These are phyloP conservation scores for Lerema accius DNA, from an alignment of 1,140 invertebrate genomes.

Conservation along the genomic window DNA sequence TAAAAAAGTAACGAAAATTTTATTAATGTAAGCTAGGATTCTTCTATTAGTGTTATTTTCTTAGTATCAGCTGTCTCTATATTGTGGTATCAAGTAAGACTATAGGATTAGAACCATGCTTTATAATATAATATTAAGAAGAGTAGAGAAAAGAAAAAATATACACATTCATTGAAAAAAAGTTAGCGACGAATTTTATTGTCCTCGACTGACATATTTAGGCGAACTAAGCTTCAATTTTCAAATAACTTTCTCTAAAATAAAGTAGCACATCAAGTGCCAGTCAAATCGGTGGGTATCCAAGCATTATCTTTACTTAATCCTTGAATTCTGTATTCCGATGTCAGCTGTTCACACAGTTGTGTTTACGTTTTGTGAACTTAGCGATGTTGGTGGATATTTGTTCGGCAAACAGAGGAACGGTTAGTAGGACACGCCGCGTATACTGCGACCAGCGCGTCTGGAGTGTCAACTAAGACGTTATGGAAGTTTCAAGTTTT, in stretches of 20 bases:
- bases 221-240: too few species aligned
- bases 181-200: too few species aligned
- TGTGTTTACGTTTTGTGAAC: slow-evolving; percentile 33
- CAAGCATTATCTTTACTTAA: slow-evolving; percentile 32
- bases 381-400: slow-evolving; percentile 32
- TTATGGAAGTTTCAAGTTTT: neutral
- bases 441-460: neutral
- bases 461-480: neutral
- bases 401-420: slow-evolving; percentile 36
- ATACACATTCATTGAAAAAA: too few species aligned
- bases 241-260: neutral
- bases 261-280: slow-evolving; percentile 23
- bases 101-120: too few species aligned
- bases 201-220: too few species aligned
- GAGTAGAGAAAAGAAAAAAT: too few species aligned
- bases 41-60: too few species aligned
- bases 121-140: too few species aligned
- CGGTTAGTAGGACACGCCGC: slow-evolving; percentile 29
- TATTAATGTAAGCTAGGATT: too few species aligned
- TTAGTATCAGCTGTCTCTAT: too few species aligned
- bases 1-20: too few species aligned
- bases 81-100: too few species aligned
- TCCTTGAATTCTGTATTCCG: slow-evolving; percentile 35
- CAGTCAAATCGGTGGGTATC: slow-evolving; percentile 24
- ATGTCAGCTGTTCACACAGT: slow-evolving; percentile 40